A percentile compares a stretch with the other conserved stretches of the same genome.
Conservation (phyloP, 2,797 vertebrate species). For the Borostomias antarcticus region DNA sequence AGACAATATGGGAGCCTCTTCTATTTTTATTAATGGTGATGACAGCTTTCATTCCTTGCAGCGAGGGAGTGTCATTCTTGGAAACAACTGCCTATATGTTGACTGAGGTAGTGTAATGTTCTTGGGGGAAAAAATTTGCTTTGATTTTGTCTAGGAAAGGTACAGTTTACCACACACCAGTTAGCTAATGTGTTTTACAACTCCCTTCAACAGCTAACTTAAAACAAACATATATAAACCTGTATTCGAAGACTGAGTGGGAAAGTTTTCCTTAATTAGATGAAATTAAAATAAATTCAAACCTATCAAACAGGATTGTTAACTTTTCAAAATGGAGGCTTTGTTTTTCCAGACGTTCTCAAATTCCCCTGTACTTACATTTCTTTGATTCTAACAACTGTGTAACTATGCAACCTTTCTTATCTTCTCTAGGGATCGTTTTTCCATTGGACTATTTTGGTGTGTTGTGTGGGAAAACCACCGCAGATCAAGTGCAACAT, state of each 20-base stretch:
- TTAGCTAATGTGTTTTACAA: background rate
- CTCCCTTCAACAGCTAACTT: background rate
- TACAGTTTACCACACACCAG: background rate
- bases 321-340: conserved; percentile 48
- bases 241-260: conserved; percentile 41
- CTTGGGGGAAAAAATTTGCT: conserved; percentile 2
- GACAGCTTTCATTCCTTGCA: conserved; percentile 67
- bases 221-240: conserved; percentile 34
- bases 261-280: conserved; percentile 44
- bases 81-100: conserved; percentile 63
- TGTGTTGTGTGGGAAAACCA: conserved; percentile 48
- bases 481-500: conserved; percentile 53
- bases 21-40: conserved; percentile 73
- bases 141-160: background rate
- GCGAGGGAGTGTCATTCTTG: conserved; percentile 52
- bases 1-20: conserved; percentile 65
- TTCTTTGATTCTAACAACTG: conserved; percentile 58
- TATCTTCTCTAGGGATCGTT: conserved; percentile 69
- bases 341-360: conserved; percentile 47
- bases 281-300: conserved; percentile 46
- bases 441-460: conserved; percentile 66
- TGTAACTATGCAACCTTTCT: conserved; percentile 54
- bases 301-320: conserved; percentile 50
- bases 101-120: conserved; percentile 29
- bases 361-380: conserved; percentile 53